These are phyloP conservation scores for Acromyrmex heyeri DNA, from an alignment of 1,140 invertebrate species.

Conservation along the genomic window DNA sequence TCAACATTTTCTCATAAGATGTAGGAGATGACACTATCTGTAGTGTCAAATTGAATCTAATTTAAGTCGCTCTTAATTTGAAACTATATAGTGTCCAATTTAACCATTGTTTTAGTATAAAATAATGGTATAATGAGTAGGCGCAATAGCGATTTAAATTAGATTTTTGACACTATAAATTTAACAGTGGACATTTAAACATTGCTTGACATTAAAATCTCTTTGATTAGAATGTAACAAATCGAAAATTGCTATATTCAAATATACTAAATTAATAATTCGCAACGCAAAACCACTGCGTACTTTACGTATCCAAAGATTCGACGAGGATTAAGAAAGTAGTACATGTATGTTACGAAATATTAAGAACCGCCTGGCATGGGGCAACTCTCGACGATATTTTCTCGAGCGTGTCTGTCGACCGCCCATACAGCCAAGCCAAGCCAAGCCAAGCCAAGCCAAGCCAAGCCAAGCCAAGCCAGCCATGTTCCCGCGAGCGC, in stretches of 20 bases:
- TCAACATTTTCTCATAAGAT: neutral
- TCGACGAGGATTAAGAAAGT: conserved; percentile 30
- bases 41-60: too few relatives aligned
- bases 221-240: neutral
- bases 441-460: too few relatives aligned
- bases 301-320: conserved; percentile 19
- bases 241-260: neutral
- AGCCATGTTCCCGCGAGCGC: conserved; percentile 29
- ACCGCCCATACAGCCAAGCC: neutral
- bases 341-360: conserved; percentile 22
- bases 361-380: conserved; percentile 20
- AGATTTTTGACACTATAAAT: too few relatives aligned
- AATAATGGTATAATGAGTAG: too few relatives aligned
- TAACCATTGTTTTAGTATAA: too few relatives aligned
- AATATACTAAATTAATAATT: neutral
- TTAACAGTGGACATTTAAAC: neutral
- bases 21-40: neutral
- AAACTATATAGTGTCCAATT: too few relatives aligned
- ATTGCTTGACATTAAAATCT: neutral
- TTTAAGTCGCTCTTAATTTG: too few relatives aligned
- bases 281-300: neutral
- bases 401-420: conserved; percentile 63
- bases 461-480: too few relatives aligned
- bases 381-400: conserved; percentile 59
- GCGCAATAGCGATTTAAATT: too few relatives aligned